Conservation (phyloP, 2,797 vertebrate genomes). For the Tadarida brasiliensis region DNA sequence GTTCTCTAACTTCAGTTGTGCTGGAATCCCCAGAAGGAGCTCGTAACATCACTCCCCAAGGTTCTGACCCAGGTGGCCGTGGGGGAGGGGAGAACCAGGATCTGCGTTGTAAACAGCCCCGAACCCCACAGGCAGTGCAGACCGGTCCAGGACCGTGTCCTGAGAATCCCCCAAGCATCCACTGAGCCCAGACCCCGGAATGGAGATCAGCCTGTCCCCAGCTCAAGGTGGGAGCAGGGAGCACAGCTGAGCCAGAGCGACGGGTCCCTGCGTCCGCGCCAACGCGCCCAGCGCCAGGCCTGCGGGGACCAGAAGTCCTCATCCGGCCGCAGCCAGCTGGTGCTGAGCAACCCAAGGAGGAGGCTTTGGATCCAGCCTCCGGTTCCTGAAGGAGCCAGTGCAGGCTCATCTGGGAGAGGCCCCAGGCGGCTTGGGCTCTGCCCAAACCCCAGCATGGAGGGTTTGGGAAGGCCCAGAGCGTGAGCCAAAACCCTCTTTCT, state of each 20-base stretch:
- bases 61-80: background rate
- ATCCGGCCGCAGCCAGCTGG: fast-evolving
- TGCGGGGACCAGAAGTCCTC: background rate
- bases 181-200: fast-evolving
- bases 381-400: background rate
- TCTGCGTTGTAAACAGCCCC: background rate
- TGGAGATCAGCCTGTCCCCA: background rate
- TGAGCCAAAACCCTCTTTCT: background rate
- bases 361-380: background rate
- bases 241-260: background rate
- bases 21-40: background rate
- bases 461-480: conserved; percentile 19
- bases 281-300: background rate
- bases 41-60: background rate
- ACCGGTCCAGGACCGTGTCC: background rate
- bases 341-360: background rate
- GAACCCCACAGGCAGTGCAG: fast-evolving
- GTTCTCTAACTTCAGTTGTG: background rate
- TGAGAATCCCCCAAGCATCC: background rate
- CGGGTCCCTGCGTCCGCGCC: fast-evolving
- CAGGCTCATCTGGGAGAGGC: background rate
- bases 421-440: background rate
- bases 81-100: background rate
- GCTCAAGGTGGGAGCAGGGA: background rate
- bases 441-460: conserved; percentile 33